Percentiles rank a stretch among this genome's conserved stretches.
These are phyloP conservation scores for Zygothrica quintamaculata DNA, from an alignment of 2,888 invertebrate species.

Conservation along the genomic window DNA sequence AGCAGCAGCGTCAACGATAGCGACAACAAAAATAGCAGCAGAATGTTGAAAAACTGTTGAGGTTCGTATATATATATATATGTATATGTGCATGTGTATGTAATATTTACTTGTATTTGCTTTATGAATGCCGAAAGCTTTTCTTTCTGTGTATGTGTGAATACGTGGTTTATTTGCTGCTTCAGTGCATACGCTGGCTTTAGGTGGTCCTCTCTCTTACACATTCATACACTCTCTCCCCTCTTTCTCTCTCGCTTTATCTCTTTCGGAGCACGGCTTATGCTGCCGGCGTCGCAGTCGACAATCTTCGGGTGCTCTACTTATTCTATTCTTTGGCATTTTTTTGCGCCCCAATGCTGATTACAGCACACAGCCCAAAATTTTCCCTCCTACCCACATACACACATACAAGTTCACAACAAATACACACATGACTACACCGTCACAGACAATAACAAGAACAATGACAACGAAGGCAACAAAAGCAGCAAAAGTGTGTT, in stretches of 20 bases:
- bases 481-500: conserved; percentile 66
- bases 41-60: conserved; percentile 79
- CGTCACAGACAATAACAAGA: conserved; percentile 29
- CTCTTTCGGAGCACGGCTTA: conserved; percentile 58
- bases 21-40: conserved; percentile 68
- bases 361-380: conserved; percentile 57
- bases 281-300: conserved; percentile 55
- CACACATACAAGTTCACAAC: conserved; percentile 3
- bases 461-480: conserved; percentile 38
- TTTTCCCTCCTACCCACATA: conserved; percentile 16
- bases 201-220: conserved; percentile 22
- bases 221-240: conserved; percentile 31
- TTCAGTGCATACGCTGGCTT: conserved; percentile 73
- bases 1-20: conserved; percentile 50
- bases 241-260: conserved; percentile 8
- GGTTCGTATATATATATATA: conserved; percentile 54
- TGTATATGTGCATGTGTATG: conserved; percentile 31
- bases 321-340: conserved; percentile 75
- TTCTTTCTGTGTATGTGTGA: conserved; percentile 19
- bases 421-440: conserved; percentile 29
- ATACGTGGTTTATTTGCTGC: conserved; percentile 78
- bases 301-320: conserved; percentile 67
- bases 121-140: conserved; percentile 59
- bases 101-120: conserved; percentile 44
- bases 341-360: conserved; percentile 67